These are phyloP conservation scores for Hermaeophaga mercurialis DNA, from an alignment of 2,888 invertebrate genomes.

Conservation along the genomic window DNA sequence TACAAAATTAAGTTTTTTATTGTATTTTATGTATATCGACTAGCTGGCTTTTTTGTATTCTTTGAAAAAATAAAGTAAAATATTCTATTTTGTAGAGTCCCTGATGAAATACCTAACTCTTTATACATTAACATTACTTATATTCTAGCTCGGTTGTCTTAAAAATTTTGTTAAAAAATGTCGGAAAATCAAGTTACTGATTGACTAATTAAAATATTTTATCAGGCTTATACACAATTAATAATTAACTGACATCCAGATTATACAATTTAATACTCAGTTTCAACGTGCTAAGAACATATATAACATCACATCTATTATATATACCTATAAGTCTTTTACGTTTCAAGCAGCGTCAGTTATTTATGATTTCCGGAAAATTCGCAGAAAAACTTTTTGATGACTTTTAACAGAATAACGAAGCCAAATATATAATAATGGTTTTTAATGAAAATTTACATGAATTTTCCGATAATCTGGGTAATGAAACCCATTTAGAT, in stretches of 20 bases:
- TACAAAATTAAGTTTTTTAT: no score
- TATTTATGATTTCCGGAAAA: constrained; percentile 11
- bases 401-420: no score
- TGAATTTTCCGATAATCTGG: constrained; percentile 4
- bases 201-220: constrained; percentile 3
- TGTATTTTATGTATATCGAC: no score
- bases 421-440: no score
- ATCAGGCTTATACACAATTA: constrained; percentile 7
- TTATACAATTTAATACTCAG: constrained; percentile 7
- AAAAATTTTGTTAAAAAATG: constrained; percentile 24
- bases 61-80: no score
- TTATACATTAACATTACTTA: constrained; percentile 5
- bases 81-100: no score
- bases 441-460: background rate
- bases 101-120: no score
- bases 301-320: constrained; percentile 22
- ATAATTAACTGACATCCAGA: constrained; percentile 15
- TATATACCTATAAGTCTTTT: constrained; percentile 22
- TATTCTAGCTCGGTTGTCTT: constrained; percentile 11
- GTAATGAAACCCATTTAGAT: background rate
- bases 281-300: constrained; percentile 20
- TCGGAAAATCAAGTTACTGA: constrained; percentile 20
- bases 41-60: no score
- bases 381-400: constrained; percentile 2
- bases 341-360: constrained; percentile 18